Conservation (phyloP, 2,797 vertebrate genomes). For the Clarias laeviceps region DNA sequence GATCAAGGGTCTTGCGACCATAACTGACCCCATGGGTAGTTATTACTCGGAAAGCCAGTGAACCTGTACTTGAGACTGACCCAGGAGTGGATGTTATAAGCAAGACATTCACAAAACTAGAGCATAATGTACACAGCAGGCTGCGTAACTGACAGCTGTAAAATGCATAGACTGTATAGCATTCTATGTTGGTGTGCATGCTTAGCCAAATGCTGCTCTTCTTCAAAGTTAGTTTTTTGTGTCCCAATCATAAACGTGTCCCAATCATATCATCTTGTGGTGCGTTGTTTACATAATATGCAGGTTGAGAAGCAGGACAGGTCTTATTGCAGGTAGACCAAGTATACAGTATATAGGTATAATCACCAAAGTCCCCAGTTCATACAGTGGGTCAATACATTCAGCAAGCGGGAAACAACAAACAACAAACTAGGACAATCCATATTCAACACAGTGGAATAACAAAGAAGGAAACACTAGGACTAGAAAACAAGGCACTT, state of each 20-base stretch:
- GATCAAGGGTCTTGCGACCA: conserved; percentile 23
- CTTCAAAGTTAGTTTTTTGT: not conserved
- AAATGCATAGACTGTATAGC: too few species aligned
- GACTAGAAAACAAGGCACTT: not conserved
- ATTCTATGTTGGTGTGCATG: not conserved
- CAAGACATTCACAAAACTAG: not conserved
- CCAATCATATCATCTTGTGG: not conserved
- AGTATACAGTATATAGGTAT: not conserved
- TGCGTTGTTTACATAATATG: not conserved
- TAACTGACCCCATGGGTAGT: conserved; percentile 18
- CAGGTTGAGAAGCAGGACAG: not conserved
- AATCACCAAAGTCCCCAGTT: conserved; percentile 1
- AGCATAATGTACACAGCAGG: not conserved
- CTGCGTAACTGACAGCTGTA: not conserved
- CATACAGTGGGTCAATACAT: not conserved
- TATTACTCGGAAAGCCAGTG: conserved; percentile 27
- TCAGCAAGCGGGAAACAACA: not conserved
- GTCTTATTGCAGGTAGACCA: not conserved
- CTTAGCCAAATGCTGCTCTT: not conserved
- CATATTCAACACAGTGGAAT: not conserved
- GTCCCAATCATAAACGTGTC: not conserved
- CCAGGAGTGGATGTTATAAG: conserved; percentile 8
- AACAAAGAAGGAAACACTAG: not conserved
- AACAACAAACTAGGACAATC: not conserved
- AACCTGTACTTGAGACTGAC: conserved; percentile 21